Evolutionary conservation across 2,113 vertebrate genomes (phyloP).

Genomic region (Anhinga rufa): DNA sequence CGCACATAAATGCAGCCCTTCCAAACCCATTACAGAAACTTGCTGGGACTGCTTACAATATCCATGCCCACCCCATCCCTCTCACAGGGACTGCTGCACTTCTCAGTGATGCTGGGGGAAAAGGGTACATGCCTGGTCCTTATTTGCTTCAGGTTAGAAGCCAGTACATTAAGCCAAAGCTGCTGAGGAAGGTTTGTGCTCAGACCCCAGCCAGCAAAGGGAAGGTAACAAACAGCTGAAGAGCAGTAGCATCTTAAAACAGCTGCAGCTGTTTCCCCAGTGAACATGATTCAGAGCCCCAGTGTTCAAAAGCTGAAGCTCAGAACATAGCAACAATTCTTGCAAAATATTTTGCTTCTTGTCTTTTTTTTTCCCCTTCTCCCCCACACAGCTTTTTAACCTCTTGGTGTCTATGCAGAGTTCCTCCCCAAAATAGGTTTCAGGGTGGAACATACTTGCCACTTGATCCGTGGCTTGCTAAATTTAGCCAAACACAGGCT

Average conservation of each 20-base stretch:
- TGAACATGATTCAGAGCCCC: constrained; percentile 53
- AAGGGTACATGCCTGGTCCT: background rate
- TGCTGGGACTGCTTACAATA: background rate
- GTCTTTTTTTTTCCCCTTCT: background rate
- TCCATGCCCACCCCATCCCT: background rate
- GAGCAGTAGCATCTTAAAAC: constrained; percentile 62
- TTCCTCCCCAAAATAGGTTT: constrained; percentile 56
- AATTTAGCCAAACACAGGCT: constrained; percentile 53
- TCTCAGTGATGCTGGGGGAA: background rate
- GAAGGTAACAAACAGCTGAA: constrained; percentile 51
- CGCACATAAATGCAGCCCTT: background rate
- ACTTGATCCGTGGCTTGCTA: constrained; percentile 47
- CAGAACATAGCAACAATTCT: constrained; percentile 56
- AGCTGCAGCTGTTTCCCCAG: constrained; percentile 63
- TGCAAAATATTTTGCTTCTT: constrained; percentile 61
- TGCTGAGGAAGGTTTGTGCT: background rate
- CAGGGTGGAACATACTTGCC: constrained; percentile 54
- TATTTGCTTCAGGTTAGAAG: background rate
- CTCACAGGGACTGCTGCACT: background rate
- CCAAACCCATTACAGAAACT: background rate
- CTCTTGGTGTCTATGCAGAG: constrained; percentile 22
- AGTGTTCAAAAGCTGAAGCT: constrained; percentile 33
- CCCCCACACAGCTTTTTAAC: constrained; percentile 43
- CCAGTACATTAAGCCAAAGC: background rate
- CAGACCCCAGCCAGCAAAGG: background rate